A percentile compares a stretch with the other conserved stretches of the same genome.
phyloP scores from a whole-genome alignment of 2,888 invertebrate genomes.

The Epinotia ramella region DNA sequence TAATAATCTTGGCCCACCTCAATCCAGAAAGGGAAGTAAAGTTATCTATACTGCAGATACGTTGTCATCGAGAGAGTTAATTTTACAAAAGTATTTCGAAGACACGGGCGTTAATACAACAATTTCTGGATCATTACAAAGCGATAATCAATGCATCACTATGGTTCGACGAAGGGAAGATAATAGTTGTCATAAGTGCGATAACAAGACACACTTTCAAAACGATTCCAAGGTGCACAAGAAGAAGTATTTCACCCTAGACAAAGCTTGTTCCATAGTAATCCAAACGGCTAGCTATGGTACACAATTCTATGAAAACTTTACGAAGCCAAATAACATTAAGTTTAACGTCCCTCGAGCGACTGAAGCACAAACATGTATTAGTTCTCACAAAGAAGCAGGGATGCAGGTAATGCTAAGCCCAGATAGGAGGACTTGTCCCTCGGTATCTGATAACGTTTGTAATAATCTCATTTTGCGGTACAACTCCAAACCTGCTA shows the following conservation, averaged over 20 bases:
- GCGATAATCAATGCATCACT: slow-evolving; percentile 65
- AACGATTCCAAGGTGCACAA: slow-evolving; percentile 60
- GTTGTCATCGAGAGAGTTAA: slow-evolving; percentile 55
- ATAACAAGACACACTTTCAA: slow-evolving; percentile 28
- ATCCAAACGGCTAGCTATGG: slow-evolving; percentile 56
- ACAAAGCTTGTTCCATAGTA: slow-evolving; percentile 63
- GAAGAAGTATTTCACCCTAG: slow-evolving; percentile 47
- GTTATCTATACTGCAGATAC: slow-evolving; percentile 48
- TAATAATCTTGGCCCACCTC: slow-evolving; percentile 54
- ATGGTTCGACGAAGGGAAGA: slow-evolving; percentile 54
- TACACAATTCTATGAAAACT: slow-evolving; percentile 56
- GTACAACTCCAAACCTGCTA: slow-evolving; percentile 2
- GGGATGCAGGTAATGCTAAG: slow-evolving; percentile 21
- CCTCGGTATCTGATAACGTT: background rate
- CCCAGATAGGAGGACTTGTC: background rate
- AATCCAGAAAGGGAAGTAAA: slow-evolving; percentile 47
- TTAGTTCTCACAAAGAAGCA: slow-evolving; percentile 2
- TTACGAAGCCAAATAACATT: slow-evolving; percentile 44
- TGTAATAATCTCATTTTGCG: slow-evolving; percentile 18
- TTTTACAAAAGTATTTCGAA: slow-evolving; percentile 54
- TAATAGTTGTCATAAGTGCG: slow-evolving; percentile 47
- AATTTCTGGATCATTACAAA: slow-evolving; percentile 59
- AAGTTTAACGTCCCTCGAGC: slow-evolving; percentile 5
- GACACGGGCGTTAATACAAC: slow-evolving; percentile 63
- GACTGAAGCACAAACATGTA: slow-evolving; percentile 24